These are phyloP conservation scores for Piprites chloris DNA, from an alignment of 2,113 vertebrate species.

Conservation along the genomic window DNA sequence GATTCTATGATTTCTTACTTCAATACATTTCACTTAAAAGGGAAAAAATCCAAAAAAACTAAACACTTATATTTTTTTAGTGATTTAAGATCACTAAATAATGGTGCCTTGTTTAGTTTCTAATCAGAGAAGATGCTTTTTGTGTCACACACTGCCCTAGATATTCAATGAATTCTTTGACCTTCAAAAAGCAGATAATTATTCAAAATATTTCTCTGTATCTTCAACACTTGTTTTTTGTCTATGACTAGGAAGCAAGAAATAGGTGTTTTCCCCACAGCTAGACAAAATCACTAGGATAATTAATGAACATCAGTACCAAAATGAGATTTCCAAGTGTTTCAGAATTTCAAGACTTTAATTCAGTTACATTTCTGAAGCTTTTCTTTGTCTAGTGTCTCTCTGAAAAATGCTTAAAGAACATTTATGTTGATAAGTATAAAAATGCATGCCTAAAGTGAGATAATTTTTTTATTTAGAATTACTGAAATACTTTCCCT, in stretches of 20 bases:
- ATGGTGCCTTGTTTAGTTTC: not conserved
- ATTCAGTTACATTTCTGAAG: conserved; percentile 41
- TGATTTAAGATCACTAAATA: no score
- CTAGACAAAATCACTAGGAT: not conserved
- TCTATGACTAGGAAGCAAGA: not conserved
- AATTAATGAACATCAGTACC: not conserved
- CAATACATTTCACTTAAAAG: not conserved
- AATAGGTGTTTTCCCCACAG: not conserved
- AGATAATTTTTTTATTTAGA: not conserved
- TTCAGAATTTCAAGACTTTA: conserved; percentile 26
- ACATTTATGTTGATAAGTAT: not conserved
- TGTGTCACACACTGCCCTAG: not conserved
- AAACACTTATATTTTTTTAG: no score
- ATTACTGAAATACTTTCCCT: not conserved
- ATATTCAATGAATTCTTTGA: conserved; percentile 4
- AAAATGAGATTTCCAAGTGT: not conserved
- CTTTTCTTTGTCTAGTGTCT: not conserved
- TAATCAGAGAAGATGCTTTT: not conserved
- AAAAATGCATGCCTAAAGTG: conserved; percentile 28
- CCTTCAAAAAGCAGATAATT: conserved; percentile 12
- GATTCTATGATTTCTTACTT: not conserved
- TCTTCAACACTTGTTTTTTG: not conserved
- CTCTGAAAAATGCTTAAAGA: not conserved
- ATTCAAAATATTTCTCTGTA: not conserved
- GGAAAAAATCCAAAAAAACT: no score